A percentile compares a stretch with the other conserved stretches of the same genome.
phyloP scores from a whole-genome alignment of 2,797 vertebrate species.

The Sternarchorhynchus goeldii region DNA sequence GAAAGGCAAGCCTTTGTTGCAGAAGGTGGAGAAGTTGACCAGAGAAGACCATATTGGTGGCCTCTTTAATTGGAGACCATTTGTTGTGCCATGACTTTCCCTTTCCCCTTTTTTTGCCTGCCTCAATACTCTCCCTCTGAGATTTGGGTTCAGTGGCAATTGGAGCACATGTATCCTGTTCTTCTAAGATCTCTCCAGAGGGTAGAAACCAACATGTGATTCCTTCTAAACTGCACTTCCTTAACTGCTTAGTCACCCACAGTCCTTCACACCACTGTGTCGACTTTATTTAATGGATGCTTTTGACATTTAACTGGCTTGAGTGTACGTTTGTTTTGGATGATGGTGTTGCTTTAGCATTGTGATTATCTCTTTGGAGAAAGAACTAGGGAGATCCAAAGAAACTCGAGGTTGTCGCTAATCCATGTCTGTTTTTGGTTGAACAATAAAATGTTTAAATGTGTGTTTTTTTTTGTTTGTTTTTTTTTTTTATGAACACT shows the following conservation, averaged over 20 bases:
- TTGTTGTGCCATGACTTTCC: background rate
- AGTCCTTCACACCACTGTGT: background rate
- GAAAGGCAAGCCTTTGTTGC: constrained; percentile 21
- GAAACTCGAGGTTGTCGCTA: background rate
- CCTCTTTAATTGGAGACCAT: background rate
- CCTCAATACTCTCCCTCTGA: background rate
- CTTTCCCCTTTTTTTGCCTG: background rate
- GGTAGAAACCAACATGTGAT: constrained; percentile 26
- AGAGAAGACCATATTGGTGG: background rate
- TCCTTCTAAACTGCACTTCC: constrained; percentile 1
- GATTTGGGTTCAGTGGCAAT: background rate
- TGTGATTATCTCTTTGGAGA: background rate
- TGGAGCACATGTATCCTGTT: constrained; percentile 47
- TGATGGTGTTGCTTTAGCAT: background rate
- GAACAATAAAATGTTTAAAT: background rate
- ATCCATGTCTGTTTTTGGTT: background rate
- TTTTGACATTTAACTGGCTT: background rate
- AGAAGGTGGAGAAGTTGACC: background rate
- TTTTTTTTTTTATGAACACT: background rate
- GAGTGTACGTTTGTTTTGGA: background rate
- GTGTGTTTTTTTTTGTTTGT: no score
- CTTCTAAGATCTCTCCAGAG: background rate
- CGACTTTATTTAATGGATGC: background rate
- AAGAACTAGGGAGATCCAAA: background rate
- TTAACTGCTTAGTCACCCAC: background rate